phyloP scores from a whole-genome alignment of 2,888 invertebrate species.

The Orthosia incerta region DNA sequence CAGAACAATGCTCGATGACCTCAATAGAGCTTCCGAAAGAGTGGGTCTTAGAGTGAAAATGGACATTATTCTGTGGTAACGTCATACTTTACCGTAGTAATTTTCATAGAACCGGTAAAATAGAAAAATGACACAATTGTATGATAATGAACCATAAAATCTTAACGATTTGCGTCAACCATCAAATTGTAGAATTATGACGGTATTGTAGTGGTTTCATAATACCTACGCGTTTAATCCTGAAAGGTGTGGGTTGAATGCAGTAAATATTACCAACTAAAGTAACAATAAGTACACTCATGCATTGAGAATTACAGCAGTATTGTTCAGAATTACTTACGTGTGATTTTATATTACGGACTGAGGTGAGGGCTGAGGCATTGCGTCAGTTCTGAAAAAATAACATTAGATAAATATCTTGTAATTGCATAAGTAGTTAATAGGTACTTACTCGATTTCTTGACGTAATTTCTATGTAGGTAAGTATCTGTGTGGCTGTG shows the following conservation, averaged over 20 bases:
- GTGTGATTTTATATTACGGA: slow-evolving; percentile 16
- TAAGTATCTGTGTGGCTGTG: neutral
- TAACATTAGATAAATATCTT: slow-evolving; percentile 4
- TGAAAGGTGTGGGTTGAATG: neutral
- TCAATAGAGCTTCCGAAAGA: too few species aligned
- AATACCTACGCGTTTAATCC: neutral
- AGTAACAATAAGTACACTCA: too few species aligned
- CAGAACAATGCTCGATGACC: too few species aligned
- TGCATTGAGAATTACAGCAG: neutral
- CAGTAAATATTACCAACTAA: neutral
- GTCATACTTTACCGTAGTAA: neutral
- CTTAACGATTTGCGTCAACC: slow-evolving; percentile 32
- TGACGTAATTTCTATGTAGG: slow-evolving; percentile 1
- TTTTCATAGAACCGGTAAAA: neutral
- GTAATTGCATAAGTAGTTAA: neutral
- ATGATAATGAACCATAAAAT: slow-evolving; percentile 9
- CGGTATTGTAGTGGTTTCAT: slow-evolving; percentile 15
- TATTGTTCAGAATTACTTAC: slow-evolving; percentile 6
- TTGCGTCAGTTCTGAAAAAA: slow-evolving; percentile 20
- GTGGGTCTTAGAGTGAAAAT: too few species aligned
- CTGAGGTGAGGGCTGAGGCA: slow-evolving; percentile 1
- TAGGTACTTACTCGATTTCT: neutral
- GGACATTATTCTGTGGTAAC: too few species aligned
- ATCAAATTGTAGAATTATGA: slow-evolving; percentile 1
- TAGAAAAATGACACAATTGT: slow-evolving; percentile 8